A percentile compares a stretch with the other conserved stretches of the same genome.
These are phyloP conservation scores for Festucalex cinctus DNA, from an alignment of 2,113 vertebrate species.

Conservation along the genomic window DNA sequence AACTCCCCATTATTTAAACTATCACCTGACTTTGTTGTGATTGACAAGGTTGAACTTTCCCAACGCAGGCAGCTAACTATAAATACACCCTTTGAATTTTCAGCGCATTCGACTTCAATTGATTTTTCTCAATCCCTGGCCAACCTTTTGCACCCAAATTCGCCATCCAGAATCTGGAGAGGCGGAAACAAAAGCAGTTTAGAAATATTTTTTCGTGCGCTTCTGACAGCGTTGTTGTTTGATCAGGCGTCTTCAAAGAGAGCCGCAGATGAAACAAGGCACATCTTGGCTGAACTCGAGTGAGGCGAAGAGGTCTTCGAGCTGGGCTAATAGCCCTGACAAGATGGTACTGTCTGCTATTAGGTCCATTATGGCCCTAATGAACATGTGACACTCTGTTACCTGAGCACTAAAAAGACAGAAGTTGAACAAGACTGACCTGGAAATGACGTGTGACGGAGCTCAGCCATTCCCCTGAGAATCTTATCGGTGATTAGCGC, in stretches of 20 bases:
- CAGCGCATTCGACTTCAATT: slow-evolving; percentile 21
- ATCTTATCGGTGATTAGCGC: not conserved
- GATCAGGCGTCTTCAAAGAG: slow-evolving; percentile 60
- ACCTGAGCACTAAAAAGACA: slow-evolving; percentile 28
- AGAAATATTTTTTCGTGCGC: slow-evolving; percentile 44
- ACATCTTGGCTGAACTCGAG: slow-evolving; percentile 42
- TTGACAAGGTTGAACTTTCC: slow-evolving; percentile 23
- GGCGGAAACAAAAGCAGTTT: slow-evolving; percentile 45
- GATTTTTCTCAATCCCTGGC: slow-evolving; percentile 21
- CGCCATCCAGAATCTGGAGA: slow-evolving; percentile 21
- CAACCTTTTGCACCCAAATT: slow-evolving; percentile 13
- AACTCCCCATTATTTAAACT: slow-evolving; percentile 22
- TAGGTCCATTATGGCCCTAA: slow-evolving; percentile 52
- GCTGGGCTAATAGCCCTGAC: slow-evolving; percentile 59
- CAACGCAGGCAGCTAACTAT: slow-evolving; percentile 9
- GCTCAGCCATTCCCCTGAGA: slow-evolving; percentile 18
- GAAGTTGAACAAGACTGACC: slow-evolving; percentile 38
- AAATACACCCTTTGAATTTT: slow-evolving; percentile 19
- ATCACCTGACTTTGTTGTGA: slow-evolving; percentile 11
- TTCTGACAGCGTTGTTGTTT: slow-evolving; percentile 55
- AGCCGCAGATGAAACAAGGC: slow-evolving; percentile 45
- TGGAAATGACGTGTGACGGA: slow-evolving; percentile 30
- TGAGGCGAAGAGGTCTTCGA: slow-evolving; percentile 38
- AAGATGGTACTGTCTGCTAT: slow-evolving; percentile 51
- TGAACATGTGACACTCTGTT: slow-evolving; percentile 51